These are phyloP conservation scores for Metopolophium dirhodum DNA, from an alignment of 1,140 invertebrate species.

Conservation along the genomic window DNA sequence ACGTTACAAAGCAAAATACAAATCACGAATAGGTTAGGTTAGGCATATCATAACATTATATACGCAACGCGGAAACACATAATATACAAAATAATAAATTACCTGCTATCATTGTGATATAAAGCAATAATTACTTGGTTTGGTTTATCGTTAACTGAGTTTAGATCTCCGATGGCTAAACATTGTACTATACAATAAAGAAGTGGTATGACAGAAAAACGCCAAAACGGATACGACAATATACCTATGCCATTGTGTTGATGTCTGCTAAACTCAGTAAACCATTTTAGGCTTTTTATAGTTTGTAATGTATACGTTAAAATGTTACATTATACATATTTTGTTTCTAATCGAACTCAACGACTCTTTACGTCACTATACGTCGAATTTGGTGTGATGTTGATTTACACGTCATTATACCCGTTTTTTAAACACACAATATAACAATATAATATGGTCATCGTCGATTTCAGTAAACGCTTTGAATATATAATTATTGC, in stretches of 20 bases:
- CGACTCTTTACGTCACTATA: background rate
- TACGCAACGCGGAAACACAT: background rate
- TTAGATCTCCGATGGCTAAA: background rate
- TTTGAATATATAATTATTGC: background rate
- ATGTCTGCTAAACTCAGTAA: no score
- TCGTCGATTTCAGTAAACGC: background rate
- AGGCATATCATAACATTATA: background rate
- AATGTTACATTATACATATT: background rate
- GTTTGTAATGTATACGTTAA: no score
- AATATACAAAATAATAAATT: background rate
- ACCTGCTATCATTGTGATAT: background rate
- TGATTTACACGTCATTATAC: background rate
- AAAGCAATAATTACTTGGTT: background rate
- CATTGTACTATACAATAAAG: background rate
- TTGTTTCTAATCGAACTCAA: background rate
- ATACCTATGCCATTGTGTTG: no score
- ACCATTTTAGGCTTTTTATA: no score
- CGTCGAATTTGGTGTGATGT: background rate
- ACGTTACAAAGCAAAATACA: background rate
- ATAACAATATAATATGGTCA: background rate
- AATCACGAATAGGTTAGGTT: background rate
- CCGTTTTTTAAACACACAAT: background rate
- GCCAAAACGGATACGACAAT: no score
- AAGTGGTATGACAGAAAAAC: background rate
- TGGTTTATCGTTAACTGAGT: background rate